Conservation (phyloP, 1,140 invertebrate species). For the Pseudomyrmex gracilis region DNA sequence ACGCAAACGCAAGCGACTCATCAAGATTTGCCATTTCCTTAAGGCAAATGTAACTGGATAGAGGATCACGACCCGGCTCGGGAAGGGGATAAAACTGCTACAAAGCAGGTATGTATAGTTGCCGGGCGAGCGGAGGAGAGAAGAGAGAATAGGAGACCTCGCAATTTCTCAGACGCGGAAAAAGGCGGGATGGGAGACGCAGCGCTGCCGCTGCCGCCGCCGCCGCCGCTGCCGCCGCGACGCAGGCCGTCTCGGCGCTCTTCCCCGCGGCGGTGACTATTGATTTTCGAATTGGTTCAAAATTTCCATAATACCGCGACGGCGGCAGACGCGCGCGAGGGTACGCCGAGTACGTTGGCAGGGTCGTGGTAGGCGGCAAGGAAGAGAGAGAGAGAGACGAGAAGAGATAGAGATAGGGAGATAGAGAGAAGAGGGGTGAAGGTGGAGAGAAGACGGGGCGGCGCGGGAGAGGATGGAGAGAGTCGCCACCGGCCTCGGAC, state of each 20-base stretch:
- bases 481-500: conserved; percentile 70
- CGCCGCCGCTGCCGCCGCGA: conserved; percentile 33
- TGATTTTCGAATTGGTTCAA: conserved; percentile 85
- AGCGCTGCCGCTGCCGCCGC: conserved; percentile 41
- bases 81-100: conserved; percentile 15
- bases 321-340: conserved; percentile 64
- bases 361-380: conserved; percentile 52
- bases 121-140: not conserved
- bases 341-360: conserved; percentile 59
- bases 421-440: conserved; percentile 30
- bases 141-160: conserved; percentile 19
- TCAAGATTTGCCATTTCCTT: not conserved
- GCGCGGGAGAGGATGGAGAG: conserved; percentile 44
- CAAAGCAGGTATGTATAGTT: conserved; percentile 8
- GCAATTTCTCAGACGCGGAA: conserved; percentile 55
- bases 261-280: conserved; percentile 79
- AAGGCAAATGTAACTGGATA: not conserved
- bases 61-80: not conserved
- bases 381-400: conserved; percentile 14
- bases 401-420: not conserved
- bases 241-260: conserved; percentile 73
- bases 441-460: conserved; percentile 28
- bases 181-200: conserved; percentile 50
- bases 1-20: not conserved
- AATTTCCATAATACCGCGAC: conserved; percentile 84